Percentiles rank a stretch among this genome's conserved stretches.
phyloP scores from a whole-genome alignment of 1,140 invertebrate genomes.

The Heliconius hewitsoni region DNA sequence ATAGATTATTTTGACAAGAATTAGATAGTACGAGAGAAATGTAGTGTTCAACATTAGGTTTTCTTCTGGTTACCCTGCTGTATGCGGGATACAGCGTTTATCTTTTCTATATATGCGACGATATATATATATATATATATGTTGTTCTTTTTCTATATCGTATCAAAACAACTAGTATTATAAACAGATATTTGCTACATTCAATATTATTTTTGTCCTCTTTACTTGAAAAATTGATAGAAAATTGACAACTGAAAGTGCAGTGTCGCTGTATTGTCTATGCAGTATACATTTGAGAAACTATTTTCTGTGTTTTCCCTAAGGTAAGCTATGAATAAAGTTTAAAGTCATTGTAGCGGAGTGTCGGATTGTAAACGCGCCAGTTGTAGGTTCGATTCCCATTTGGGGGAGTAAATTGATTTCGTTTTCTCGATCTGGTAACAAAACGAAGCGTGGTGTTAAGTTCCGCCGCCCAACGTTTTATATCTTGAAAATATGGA shows the following conservation, averaged over 20 bases:
- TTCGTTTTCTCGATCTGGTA: too few relatives aligned
- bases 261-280: neutral
- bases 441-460: too few relatives aligned
- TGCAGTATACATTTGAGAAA: neutral
- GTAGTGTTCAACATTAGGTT: neutral
- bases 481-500: neutral
- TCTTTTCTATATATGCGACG: too few relatives aligned
- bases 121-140: too few relatives aligned
- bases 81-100: neutral
- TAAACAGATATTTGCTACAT: neutral
- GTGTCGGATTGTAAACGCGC: too few relatives aligned
- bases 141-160: too few relatives aligned
- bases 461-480: too few relatives aligned
- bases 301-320: slow-evolving; percentile 1
- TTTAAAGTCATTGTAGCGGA: neutral
- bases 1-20: too few relatives aligned
- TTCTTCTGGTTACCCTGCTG: neutral
- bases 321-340: neutral
- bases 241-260: neutral
- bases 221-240: neutral
- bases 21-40: neutral
- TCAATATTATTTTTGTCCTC: neutral
- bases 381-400: too few relatives aligned
- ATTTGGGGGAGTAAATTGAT: too few relatives aligned
- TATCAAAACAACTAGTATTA: neutral